Conservation (phyloP, 2,113 vertebrate genomes). For the Rhombomys opimus region DNA sequence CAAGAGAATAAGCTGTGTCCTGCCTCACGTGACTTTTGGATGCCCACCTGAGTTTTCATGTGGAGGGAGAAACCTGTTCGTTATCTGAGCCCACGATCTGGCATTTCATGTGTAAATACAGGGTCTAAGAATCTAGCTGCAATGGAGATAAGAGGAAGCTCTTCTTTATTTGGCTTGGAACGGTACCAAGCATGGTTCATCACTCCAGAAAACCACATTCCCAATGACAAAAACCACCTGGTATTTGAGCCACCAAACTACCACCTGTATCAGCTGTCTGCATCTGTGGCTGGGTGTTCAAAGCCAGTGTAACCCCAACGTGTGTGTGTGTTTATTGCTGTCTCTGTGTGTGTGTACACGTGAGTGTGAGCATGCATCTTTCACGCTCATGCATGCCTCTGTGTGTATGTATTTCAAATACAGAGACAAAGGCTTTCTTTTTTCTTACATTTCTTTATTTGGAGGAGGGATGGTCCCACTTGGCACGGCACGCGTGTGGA, state of each 20-base stretch:
- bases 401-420: neutral
- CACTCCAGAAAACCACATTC: slow-evolving; percentile 50
- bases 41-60: neutral
- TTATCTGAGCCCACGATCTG: neutral
- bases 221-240: slow-evolving; percentile 23
- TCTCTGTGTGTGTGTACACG: too few relatives aligned
- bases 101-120: neutral
- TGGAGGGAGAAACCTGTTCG: neutral
- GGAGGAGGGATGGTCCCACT: neutral
- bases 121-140: neutral
- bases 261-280: neutral
- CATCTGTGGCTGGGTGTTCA: neutral
- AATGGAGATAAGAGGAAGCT: neutral
- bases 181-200: neutral
- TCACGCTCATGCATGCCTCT: neutral
- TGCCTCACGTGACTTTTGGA: neutral
- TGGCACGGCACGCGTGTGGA: too few relatives aligned
- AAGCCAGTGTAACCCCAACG: neutral
- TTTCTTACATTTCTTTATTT: neutral
- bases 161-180: neutral
- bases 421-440: neutral
- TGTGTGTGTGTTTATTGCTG: neutral
- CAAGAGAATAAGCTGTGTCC: neutral
- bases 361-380: rapidly evolving
- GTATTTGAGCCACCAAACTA: slow-evolving; percentile 32